Conservation (phyloP, 2,797 vertebrate genomes). For the Benthosema pterotum region DNA sequence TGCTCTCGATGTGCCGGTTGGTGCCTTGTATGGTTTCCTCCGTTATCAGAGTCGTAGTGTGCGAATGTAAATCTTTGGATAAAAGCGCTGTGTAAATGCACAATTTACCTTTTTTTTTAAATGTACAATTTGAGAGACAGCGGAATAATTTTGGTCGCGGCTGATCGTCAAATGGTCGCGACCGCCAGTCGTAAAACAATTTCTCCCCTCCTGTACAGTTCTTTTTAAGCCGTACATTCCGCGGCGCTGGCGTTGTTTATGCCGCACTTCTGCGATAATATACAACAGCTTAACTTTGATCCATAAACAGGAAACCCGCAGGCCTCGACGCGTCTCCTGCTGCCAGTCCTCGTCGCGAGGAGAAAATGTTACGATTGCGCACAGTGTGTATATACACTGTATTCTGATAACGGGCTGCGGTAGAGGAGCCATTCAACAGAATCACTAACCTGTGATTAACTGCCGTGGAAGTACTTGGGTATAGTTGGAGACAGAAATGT, state of each 20-base stretch:
- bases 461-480: constrained; percentile 41
- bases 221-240: constrained; percentile 27
- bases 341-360: constrained; percentile 27
- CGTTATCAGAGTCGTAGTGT: too few species aligned
- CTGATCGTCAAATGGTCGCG: too few species aligned
- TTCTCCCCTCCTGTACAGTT: constrained; percentile 38
- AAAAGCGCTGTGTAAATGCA: too few species aligned
- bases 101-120: too few species aligned
- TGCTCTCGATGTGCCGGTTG: too few species aligned
- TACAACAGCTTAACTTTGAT: constrained; percentile 26
- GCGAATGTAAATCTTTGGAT: too few species aligned
- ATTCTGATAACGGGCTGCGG: constrained; percentile 2
- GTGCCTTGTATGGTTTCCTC: too few species aligned
- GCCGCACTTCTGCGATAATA: constrained; percentile 35
- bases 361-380: constrained; percentile 24
- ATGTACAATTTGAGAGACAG: too few species aligned
- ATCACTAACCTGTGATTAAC: constrained; percentile 45
- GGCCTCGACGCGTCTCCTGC: constrained; percentile 16
- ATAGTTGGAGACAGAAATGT: constrained; percentile 51
- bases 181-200: too few species aligned
- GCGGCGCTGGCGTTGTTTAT: constrained; percentile 48
- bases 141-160: too few species aligned
- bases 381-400: constrained; percentile 26
- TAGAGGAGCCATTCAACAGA: constrained; percentile 24
- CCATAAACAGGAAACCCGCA: constrained; percentile 35